phyloP scores from a whole-genome alignment of 2,888 invertebrate genomes.

The Eurois occulta region DNA sequence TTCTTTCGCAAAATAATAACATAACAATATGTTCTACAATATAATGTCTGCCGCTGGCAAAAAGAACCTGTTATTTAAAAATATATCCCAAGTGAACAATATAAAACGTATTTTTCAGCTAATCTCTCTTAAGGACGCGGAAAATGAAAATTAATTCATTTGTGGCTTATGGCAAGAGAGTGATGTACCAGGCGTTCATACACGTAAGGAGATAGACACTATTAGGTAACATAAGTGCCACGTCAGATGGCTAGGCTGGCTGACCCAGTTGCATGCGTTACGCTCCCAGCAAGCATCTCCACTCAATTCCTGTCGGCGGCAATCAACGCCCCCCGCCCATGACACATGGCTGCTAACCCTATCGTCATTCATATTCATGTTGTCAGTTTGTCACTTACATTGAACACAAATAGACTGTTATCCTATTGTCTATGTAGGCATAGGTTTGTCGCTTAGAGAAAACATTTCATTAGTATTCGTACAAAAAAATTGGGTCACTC shows the following conservation, averaged over 20 bases:
- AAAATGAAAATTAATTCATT: not conserved
- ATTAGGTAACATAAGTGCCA: constrained; percentile 25
- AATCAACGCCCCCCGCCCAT: constrained; percentile 58
- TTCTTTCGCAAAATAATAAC: not conserved
- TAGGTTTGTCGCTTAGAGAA: not conserved
- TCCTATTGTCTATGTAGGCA: constrained; percentile 8
- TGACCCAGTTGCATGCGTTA: constrained; percentile 77
- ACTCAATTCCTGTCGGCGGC: constrained; percentile 55
- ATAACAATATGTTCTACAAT: not conserved
- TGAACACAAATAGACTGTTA: constrained; percentile 20
- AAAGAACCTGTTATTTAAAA: not conserved
- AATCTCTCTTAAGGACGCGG: not conserved
- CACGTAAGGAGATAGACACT: not conserved
- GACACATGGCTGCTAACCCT: constrained; percentile 56
- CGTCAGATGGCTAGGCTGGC: constrained; percentile 20
- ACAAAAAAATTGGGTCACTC: not conserved
- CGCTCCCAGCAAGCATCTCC: constrained; percentile 40
- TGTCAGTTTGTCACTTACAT: constrained; percentile 41
- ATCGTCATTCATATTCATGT: constrained; percentile 59
- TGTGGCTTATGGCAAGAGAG: too few relatives aligned
- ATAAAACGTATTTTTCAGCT: not conserved
- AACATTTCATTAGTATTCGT: not conserved
- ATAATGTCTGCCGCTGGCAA: not conserved
- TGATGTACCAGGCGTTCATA: constrained; percentile 14
- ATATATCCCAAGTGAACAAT: too few relatives aligned